These are phyloP conservation scores for Thecocarcelia acutangulata DNA, from an alignment of 2,888 invertebrate genomes.

Conservation along the genomic window DNA sequence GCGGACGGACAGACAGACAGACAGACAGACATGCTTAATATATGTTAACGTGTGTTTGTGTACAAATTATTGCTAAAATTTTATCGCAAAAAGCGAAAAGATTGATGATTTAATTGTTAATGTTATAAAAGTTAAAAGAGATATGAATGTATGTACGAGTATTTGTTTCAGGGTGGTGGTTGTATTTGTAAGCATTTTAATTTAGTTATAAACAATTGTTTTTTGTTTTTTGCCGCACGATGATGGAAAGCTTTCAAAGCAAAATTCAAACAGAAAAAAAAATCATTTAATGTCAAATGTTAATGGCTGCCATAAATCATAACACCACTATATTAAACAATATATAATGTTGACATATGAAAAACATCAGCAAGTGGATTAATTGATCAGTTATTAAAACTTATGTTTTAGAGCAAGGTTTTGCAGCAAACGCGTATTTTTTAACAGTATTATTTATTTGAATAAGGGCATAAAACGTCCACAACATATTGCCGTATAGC, in stretches of 20 bases:
- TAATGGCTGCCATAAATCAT: conserved; percentile 72
- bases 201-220: conserved; percentile 61
- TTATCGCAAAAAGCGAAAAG: conserved; percentile 54
- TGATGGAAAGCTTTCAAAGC: conserved; percentile 21
- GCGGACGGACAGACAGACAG: background rate
- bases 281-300: conserved; percentile 55
- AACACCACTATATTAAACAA: conserved; percentile 43
- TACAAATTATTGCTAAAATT: conserved; percentile 22
- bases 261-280: background rate
- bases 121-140: conserved; percentile 52
- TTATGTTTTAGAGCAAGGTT: too few species aligned
- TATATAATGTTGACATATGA: conserved; percentile 50
- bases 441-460: too few species aligned
- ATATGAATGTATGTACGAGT: background rate
- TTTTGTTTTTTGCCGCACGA: conserved; percentile 13
- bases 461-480: too few species aligned
- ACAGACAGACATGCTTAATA: background rate
- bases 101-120: conserved; percentile 65
- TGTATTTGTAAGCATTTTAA: too few species aligned
- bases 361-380: background rate
- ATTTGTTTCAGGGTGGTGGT: too few species aligned
- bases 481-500: too few species aligned
- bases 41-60: conserved; percentile 1
- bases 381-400: conserved; percentile 27
- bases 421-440: too few species aligned